A percentile compares a stretch with the other conserved stretches of the same genome.
phyloP scores from a whole-genome alignment of 2,797 vertebrate species.

The Ptychobarbus kaznakovi region DNA sequence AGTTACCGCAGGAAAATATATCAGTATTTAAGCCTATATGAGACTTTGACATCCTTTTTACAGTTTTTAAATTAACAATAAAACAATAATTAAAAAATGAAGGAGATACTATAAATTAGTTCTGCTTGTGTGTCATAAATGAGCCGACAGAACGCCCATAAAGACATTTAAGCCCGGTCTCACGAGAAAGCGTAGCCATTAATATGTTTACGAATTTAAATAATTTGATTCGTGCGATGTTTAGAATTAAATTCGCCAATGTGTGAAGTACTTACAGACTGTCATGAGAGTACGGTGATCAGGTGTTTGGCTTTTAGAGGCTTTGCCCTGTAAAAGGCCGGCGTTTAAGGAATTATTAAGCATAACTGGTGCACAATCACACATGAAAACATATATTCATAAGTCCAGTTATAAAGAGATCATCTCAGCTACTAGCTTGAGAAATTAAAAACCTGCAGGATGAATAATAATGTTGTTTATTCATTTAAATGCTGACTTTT shows the following conservation, averaged over 20 bases:
- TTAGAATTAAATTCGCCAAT: background rate
- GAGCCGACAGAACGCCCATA: background rate
- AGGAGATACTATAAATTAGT: background rate
- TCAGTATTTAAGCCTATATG: background rate
- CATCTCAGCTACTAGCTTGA: background rate
- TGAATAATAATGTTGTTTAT: background rate
- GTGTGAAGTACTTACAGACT: background rate
- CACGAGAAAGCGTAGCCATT: background rate
- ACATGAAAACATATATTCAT: background rate
- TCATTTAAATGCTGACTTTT: background rate
- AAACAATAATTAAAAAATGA: too few relatives aligned
- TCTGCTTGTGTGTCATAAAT: background rate
- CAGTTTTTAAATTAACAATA: too few relatives aligned
- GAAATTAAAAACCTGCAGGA: background rate
- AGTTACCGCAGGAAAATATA: background rate
- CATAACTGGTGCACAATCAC: rapidly evolving
- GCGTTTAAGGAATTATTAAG: background rate
- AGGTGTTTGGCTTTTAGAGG: background rate
- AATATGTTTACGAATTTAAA: background rate
- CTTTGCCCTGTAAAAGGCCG: background rate
- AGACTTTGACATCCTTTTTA: background rate
- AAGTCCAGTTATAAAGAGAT: background rate
- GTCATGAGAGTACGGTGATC: too few relatives aligned
- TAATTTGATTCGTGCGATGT: background rate
- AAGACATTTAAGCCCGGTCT: background rate